Evolutionary conservation across 2,888 invertebrate genomes (phyloP), one percentile per base, ranked within the genome.

Genomic region (Hyles lineata): DNA sequence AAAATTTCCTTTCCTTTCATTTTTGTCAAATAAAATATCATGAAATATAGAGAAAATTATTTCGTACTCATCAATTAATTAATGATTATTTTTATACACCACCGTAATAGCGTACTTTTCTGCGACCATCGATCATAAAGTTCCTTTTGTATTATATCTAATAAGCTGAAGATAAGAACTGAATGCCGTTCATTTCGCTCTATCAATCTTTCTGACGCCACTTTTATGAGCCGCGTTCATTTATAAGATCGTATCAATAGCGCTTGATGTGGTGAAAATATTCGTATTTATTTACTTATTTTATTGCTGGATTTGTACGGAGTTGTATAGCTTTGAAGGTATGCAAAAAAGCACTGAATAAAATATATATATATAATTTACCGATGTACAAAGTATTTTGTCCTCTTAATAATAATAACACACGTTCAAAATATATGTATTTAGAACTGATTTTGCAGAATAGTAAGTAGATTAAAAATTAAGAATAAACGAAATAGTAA

Each of bases 131-230:
- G 70, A 72, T 72, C 72, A 72, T 62, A 35, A 19, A 23, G 67
- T 67, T 72, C 52, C 63, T 72, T 72, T 67, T 67, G 63, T 63
- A 35, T 72, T 43, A 58, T 67, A 63, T 72, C 35, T 55, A 67
- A 72, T 67, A 35, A 63, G 58, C 58, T 58, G 35, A 29, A 62
- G 77, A 77, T 78, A 78, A 79, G 72, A 74, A 71, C 29, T 43
- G 72, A 72, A 55, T 23, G 55, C 19, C 55, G 32, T 70, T 70
- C 43, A 70, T 72, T 72, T 59, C 43, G 72, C 73, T 72, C 80
- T 75, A 80, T 80, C 80, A 80, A 80, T 80, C 80, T 79, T 79
- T 50, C 76, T 74, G 77, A 73, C 80, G 74, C 78, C 60, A 72
- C 70, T 71, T 76, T 76, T 75, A 75, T 72, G 73, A 74, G 71